Percentiles rank a stretch among this genome's conserved stretches.
phyloP scores from a whole-genome alignment of 2,113 vertebrate species.

The Dipodomys spectabilis region DNA sequence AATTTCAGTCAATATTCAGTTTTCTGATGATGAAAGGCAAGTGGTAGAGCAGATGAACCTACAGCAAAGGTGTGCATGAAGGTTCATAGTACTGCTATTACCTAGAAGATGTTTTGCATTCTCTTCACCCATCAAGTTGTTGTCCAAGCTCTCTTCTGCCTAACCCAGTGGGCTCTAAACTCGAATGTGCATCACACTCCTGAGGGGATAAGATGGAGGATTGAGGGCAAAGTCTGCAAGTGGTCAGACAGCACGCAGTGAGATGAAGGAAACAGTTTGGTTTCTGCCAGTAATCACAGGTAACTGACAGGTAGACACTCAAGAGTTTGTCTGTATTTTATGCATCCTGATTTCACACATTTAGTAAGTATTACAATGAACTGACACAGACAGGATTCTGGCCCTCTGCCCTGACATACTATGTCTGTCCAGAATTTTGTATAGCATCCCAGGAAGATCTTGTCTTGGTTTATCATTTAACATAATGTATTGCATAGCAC shows the following conservation, averaged over 20 bases:
- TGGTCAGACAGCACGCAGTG: background rate
- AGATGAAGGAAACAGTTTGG: constrained; percentile 40
- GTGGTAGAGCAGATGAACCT: background rate
- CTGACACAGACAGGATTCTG: background rate
- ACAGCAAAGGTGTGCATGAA: background rate
- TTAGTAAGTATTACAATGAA: background rate
- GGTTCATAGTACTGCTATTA: background rate
- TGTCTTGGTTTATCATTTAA: background rate
- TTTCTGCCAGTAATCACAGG: constrained; percentile 17
- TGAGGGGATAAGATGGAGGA: too few relatives aligned
- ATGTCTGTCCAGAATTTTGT: background rate
- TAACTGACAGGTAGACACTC: constrained; percentile 6
- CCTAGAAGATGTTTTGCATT: background rate
- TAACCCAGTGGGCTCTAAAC: background rate
- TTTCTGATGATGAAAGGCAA: constrained; percentile 33
- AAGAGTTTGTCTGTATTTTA: background rate
- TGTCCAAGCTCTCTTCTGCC: background rate
- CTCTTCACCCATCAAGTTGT: background rate
- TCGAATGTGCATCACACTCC: background rate
- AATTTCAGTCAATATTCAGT: constrained; percentile 55
- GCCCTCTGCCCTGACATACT: background rate
- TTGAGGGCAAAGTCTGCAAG: background rate
- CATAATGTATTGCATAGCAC: background rate
- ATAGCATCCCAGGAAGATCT: background rate
- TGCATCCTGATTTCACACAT: background rate